phyloP scores from a whole-genome alignment of 2,113 vertebrate species.

The Python bivittatus region DNA sequence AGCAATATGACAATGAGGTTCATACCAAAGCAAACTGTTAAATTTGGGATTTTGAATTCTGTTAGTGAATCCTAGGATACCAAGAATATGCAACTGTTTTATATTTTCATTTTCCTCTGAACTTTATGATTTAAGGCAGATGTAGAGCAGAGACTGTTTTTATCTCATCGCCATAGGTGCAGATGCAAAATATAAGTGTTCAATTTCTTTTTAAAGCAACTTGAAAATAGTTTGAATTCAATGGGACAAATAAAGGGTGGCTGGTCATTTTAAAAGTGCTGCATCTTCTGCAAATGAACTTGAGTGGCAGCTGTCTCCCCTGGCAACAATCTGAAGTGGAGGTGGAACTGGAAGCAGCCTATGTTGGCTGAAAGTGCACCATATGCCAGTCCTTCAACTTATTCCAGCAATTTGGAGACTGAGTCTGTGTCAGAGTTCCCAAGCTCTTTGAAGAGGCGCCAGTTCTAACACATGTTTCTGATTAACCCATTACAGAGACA shows the following conservation, averaged over 20 bases:
- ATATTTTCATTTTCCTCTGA: slow-evolving; percentile 7
- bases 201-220: not conserved
- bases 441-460: slow-evolving; percentile 66
- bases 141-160: not conserved
- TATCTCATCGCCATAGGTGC: slow-evolving; percentile 5
- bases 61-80: not conserved
- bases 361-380: not conserved
- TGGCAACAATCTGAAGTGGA: slow-evolving; percentile 51
- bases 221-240: slow-evolving; percentile 9
- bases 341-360: slow-evolving; percentile 52
- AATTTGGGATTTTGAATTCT: slow-evolving; percentile 1
- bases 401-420: slow-evolving; percentile 60
- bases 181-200: not conserved
- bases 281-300: not conserved
- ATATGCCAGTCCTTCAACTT: slow-evolving; percentile 34
- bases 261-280: not conserved
- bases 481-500: slow-evolving; percentile 59
- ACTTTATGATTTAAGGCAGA: slow-evolving; percentile 10
- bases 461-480: slow-evolving; percentile 58
- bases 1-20: not conserved
- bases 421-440: slow-evolving; percentile 46
- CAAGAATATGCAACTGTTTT: not conserved
- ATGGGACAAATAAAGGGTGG: not conserved
- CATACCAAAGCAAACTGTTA: not conserved
- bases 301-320: slow-evolving; percentile 2